Conservation (phyloP, 2,797 vertebrate genomes). For the Helarctos malayanus region DNA sequence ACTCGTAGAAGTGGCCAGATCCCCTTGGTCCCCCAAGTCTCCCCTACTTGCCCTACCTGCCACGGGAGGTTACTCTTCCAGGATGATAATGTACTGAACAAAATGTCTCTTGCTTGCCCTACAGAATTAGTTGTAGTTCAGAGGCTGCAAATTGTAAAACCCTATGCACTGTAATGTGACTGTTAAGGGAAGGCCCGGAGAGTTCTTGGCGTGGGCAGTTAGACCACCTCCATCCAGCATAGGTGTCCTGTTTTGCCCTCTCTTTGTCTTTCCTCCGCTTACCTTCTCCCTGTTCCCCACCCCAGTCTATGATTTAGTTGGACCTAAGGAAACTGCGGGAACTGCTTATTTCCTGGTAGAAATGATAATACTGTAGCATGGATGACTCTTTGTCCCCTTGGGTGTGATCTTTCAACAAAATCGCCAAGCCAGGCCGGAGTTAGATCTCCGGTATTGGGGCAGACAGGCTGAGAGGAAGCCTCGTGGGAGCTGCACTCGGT, state of each 20-base stretch:
- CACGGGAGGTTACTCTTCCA: background rate
- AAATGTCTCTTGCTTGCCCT: constrained; percentile 57
- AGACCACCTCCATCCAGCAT: background rate
- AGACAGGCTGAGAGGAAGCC: background rate
- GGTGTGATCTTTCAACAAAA: background rate
- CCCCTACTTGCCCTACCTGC: background rate
- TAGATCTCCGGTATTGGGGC: background rate
- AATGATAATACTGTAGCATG: background rate
- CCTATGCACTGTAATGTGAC: too few species aligned
- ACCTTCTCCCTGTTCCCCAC: background rate
- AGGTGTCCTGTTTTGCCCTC: background rate
- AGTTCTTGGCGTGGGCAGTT: rapidly evolving
- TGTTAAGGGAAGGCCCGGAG: background rate
- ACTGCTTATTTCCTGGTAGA: background rate
- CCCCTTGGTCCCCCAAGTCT: background rate
- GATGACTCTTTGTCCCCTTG: background rate
- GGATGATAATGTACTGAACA: constrained; percentile 44
- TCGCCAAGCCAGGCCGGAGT: background rate
- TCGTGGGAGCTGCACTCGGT: background rate
- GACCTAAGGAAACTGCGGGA: background rate
- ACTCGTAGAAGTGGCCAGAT: background rate
- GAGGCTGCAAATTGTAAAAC: background rate
- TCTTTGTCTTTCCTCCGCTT: background rate
- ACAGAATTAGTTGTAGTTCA: constrained; percentile 33
- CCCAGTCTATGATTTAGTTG: background rate